Base-by-base conservation (phyloP, 2,797 vertebrate species). In the Sandelia bainsii region DNA sequence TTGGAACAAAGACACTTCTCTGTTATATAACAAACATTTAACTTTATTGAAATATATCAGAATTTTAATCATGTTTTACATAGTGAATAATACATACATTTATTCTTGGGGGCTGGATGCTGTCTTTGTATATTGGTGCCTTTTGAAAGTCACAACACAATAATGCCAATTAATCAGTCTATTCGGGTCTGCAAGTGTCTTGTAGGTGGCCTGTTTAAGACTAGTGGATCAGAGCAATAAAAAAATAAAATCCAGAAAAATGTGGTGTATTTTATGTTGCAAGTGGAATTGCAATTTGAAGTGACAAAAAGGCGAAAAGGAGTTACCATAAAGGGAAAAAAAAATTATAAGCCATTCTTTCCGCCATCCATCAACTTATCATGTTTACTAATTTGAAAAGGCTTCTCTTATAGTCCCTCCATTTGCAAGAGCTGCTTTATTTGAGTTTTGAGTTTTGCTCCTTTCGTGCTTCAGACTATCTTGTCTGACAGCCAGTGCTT, bases 401-500 rank as follows among this genome's bases (percentile, higher is more conserved):
- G 20, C 39, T 17, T 49, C 12, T 25, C 44, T 63, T 64, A 8
- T 27, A 19, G 22, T 50, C n/a, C 23, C 20, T 54, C 40, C 22
- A 27, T 65, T 73, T 59, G 11, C 34, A 62, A 48, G 45, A 57
- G 56, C 44, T 61, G 9, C 40, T 80, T 61, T 5, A 46, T 44
- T 48, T 66, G 66, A 53, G 72, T 42, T 1, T 34, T 5, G 34
- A 45, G 20, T 61, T 77, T 66, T 49, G 8, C 58, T 80, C 27
- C 50, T 11, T 27, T 44, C 25, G 27, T 34, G 2, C 8, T 5
- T 68, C 29, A 6, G 10, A 45, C 49, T 39, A 25, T 49, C 16
- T 67, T 44, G 60, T 67, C 34, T 19, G 39, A 60, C 22, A 58
- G 75, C 61, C 61, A 75, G 61, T 19, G 3, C 46, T 70, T 81